Evolutionary conservation across 2,113 vertebrate genomes (phyloP), one percentile per base, ranked within the genome.

Genomic region (Silurus asotus): DNA sequence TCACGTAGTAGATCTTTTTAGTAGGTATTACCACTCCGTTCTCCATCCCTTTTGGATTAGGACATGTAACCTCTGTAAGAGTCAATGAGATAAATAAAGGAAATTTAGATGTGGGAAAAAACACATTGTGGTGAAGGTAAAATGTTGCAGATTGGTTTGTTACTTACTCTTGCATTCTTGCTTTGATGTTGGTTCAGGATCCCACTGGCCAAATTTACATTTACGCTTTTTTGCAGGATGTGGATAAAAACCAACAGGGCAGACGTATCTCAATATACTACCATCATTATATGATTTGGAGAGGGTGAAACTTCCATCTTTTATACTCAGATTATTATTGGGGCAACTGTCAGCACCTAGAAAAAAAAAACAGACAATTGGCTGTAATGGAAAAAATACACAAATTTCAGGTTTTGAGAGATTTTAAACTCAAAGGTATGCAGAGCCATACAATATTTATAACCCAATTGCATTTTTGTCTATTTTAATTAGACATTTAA

Each of bases 41-140:
- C 76, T 93, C 86, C 70, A 97, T 86, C 59, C 91, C 93, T 17
- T 86, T 90, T 6, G 96, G 95, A 87, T 89, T 83, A n/a, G 88
- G 88, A 86, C 88, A 89, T 23, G 83, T 86, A n/a, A 89, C 8
- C 45, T 48, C 88, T 89, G 5, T 45, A 65, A 28, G 13, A 83
- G 7, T 48, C 8, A 25, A 17, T 49, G 17, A 86, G 0, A 70
- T 49, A 23, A 48, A 28, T 6, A 85, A 58, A n/a, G n/a, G n/a
- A n/a, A n/a, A n/a, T 49, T 11, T 5, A 61, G 48, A 17, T 28
- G 59, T 59, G 5, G 56, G 6, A 8, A 69, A 11, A 64, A 8
- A 3, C n/a, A 58, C 2, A n/a, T 51, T 19, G n/a, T 51, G 10
- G 14, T 58, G 5, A 51, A 53, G 2, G 55, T 74, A 25, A 23